Evolutionary conservation across 2,797 vertebrate species (phyloP).

Genomic region (Darevskia nairensis): DNA sequence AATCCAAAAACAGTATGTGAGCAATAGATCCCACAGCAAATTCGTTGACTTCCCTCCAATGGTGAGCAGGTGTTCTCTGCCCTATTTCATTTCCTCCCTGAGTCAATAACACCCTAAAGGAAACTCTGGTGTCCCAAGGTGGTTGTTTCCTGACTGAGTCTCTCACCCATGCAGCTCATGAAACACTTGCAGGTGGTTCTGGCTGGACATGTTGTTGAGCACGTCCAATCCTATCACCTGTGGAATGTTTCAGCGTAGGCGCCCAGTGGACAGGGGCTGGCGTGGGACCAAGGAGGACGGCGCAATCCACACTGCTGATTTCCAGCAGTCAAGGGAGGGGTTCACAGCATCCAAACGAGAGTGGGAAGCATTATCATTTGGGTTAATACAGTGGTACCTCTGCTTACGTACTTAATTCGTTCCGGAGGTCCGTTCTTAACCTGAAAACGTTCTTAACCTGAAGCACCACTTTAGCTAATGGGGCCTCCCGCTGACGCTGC

Average conservation of each 20-base stretch:
- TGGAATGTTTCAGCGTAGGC: not conserved
- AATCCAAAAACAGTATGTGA: not conserved
- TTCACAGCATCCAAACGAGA: not conserved
- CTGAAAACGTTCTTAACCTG: no score
- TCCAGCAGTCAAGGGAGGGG: not conserved
- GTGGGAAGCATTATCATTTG: not conserved
- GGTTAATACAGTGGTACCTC: not conserved
- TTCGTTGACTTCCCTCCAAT: not conserved
- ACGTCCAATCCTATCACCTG: not conserved
- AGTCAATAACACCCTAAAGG: conserved; percentile 2
- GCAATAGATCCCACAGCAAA: not conserved
- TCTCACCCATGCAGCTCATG: not conserved
- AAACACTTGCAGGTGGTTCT: conserved; percentile 7
- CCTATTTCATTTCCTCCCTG: conserved; percentile 21
- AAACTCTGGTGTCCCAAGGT: conserved; percentile 1
- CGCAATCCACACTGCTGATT: not conserved
- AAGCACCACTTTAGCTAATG: no score
- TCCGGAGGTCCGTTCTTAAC: no score
- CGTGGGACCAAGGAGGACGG: not conserved
- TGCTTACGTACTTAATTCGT: no score
- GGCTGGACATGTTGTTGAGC: not conserved
- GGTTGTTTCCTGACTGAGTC: not conserved
- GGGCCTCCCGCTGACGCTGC: no score
- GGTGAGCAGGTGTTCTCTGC: conserved; percentile 3
- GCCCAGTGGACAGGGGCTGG: not conserved